Base-by-base conservation (phyloP, 1,140 invertebrate genomes). In the Chironomus tepperi region DNA sequence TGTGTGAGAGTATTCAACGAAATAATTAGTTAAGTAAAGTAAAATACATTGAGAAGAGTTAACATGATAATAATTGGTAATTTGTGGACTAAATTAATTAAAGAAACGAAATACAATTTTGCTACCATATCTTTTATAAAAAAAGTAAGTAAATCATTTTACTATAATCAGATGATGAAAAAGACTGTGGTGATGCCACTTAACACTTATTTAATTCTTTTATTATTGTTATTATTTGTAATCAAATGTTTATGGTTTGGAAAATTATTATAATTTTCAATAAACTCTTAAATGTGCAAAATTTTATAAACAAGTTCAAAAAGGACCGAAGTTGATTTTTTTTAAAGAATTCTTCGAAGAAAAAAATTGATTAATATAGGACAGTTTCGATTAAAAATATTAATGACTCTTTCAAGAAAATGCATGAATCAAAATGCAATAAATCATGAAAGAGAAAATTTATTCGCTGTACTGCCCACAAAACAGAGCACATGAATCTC, bases 151-250 rank as follows among this genome's bases (percentile, higher is more conserved):
- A 57, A 57, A 57, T 57, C 47, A 57, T 15, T 57, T 47, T 47
- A 7, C n/a, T 57, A 57, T 57, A 15, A 57, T 57, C 47, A 57
- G 47, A 12, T 57, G 47, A n/a, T 57, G 12, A n/a, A 57, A n/a
- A 5, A 15, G 15, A 9, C 5, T 57, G 10, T 34, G 24, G 24
- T 57, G 47, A 57, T 57, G 47, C 47, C 65, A 70, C 65, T 70
- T 70, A 70, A 18, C 65, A 70, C 65, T 18, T 70, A 18, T 70
- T 70, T 70, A 70, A 70, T 21, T 70, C 65, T 10, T 70, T 70
- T 70, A 70, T 70, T 70, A 70, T 70, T 70, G 18, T 70, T 18
- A 19, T 70, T 70, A 70, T 70, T 70, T 7, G 18, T 21, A 70
- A 57, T 57, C 47, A 57, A 57, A 57, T 57, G 47, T 57, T 70